Evolutionary conservation across 2,113 vertebrate genomes (phyloP), one percentile per base, ranked within the genome.

Genomic region (Sclerurus mexicanus): DNA sequence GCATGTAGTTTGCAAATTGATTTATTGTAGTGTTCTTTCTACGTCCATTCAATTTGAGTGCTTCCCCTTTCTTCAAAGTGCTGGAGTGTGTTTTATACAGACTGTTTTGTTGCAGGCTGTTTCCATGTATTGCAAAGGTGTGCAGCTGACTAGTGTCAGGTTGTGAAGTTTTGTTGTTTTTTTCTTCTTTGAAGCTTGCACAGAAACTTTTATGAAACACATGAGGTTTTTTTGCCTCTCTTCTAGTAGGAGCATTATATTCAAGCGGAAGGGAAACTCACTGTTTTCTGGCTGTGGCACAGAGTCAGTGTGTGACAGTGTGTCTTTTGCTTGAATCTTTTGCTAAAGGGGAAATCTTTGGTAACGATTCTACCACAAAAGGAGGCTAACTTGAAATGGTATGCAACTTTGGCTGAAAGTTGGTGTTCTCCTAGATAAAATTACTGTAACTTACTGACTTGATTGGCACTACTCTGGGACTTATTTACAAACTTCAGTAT

Each of bases 181-280:
- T 9, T 47, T 50, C n/a, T n/a, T n/a, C n/a, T 88, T 71, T 72
- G 1, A 50, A 49, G 10, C 50, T 72, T 93, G 33, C 17, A 24
- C 33, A 23, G 42, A 59, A 89, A 58, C 33, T 49, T 75, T 30
- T 40, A 25, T 66, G 50, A 93, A 89, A 71, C 7, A 20, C 13
- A 11, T 14, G 42, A 8, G 4, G 4, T 0, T 0, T 4, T 58
- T 81, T 92, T 64, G 9, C 15, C 3, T 60, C 17, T 49, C 13
- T 95, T 40, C 27, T 60, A 25, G 18, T 9, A 62, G 53, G 22
- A 75, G 7, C 2, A 0, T 47, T 52, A 18, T 47, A 15, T 39
- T 68, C 12, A 69, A 68, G 46, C 64, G n/a, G 16, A 64, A 68
- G 27, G 39, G 21, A 49, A 50, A 22, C 8, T 79, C 30, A 6